phyloP scores from a whole-genome alignment of 1,140 invertebrate species.

The Sogatella furcifera region DNA sequence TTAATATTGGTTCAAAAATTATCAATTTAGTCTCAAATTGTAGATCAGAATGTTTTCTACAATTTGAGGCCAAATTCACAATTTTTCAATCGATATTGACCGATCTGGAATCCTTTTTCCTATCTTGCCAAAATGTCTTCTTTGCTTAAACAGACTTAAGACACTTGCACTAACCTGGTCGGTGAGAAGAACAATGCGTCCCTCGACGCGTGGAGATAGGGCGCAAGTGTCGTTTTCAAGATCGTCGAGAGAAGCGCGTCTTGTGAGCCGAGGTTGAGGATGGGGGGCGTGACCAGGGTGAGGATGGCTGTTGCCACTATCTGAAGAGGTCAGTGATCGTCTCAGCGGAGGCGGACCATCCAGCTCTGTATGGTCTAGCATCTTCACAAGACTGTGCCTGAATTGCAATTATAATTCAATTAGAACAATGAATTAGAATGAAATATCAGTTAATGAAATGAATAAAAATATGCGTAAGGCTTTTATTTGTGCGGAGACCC shows the following conservation, averaged over 20 bases:
- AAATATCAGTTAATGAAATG: too few species aligned
- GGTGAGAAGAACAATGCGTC: conserved; percentile 60
- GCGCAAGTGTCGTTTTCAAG: conserved; percentile 64
- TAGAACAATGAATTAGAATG: not conserved
- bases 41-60: too few species aligned
- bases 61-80: too few species aligned
- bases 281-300: conserved; percentile 9
- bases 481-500: too few species aligned
- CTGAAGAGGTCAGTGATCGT: conserved; percentile 27
- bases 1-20: too few species aligned
- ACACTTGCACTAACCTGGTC: conserved; percentile 28
- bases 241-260: conserved; percentile 62
- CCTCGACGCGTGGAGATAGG: conserved; percentile 59
- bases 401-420: not conserved
- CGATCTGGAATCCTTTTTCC: too few species aligned
- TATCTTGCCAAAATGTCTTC: too few species aligned
- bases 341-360: conserved; percentile 54
- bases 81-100: too few species aligned
- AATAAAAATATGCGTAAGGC: too few species aligned
- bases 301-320: conserved; percentile 26
- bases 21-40: too few species aligned
- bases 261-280: conserved; percentile 38
- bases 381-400: conserved; percentile 64
- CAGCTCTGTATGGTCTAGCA: conserved; percentile 53
- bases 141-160: not conserved